These are phyloP conservation scores for Lerema accius DNA, from an alignment of 1,140 invertebrate genomes.

Conservation along the genomic window DNA sequence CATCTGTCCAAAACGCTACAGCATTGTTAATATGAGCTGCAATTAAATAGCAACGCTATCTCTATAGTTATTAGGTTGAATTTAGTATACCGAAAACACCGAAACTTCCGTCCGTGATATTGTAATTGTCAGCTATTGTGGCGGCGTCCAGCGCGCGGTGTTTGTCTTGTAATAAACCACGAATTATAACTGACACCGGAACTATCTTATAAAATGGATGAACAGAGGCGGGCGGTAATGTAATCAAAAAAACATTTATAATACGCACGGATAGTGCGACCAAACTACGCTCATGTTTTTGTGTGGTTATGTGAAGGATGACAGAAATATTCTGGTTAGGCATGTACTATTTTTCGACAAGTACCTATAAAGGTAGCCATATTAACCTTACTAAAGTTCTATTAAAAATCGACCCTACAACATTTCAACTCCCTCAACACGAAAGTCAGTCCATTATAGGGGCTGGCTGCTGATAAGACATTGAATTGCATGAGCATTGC, in stretches of 20 bases:
- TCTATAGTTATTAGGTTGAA: conserved; percentile 7
- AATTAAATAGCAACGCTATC: conserved; percentile 1
- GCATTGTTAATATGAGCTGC: neutral
- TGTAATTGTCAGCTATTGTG: conserved; percentile 43
- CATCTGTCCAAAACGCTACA: conserved; percentile 11
- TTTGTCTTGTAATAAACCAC: conserved; percentile 34
- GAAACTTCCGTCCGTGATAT: conserved; percentile 14
- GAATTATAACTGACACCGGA: conserved; percentile 34
- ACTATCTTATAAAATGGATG: conserved; percentile 34
- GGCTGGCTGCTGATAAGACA: no score
- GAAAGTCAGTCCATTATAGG: no score
- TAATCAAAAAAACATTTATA: conserved; percentile 34
- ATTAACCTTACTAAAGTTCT: no score
- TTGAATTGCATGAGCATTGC: no score
- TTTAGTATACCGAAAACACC: conserved; percentile 1
- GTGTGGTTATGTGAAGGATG: neutral
- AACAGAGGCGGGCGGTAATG: conserved; percentile 28
- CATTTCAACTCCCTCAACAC: no score
- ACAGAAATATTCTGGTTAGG: neutral
- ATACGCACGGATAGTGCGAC: neutral
- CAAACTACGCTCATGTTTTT: neutral
- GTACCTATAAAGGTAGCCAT: no score
- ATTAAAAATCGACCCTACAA: no score
- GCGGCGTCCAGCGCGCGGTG: conserved; percentile 24
- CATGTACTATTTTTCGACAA: no score